Percentiles rank a stretch among this genome's conserved stretches.
Conservation (phyloP, 2,113 vertebrate genomes). For the Corythoichthys intestinalis region DNA sequence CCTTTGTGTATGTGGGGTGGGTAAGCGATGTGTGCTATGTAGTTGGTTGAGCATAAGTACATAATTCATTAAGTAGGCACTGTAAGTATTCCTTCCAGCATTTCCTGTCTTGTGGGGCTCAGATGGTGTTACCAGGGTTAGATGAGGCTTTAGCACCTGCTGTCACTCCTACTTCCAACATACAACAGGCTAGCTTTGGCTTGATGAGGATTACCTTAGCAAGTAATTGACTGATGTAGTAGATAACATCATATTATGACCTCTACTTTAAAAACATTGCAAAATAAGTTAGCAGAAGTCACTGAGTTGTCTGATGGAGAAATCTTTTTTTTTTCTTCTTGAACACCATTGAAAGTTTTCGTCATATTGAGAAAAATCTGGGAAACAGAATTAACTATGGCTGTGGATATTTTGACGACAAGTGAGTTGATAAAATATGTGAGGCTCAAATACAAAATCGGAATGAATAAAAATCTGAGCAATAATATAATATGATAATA, state of each 20-base stretch:
- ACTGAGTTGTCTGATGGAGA: not conserved
- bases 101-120: slow-evolving; percentile 63
- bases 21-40: slow-evolving; percentile 19
- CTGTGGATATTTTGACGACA: slow-evolving; percentile 36
- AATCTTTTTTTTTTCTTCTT: not conserved
- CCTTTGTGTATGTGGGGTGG: slow-evolving; percentile 16
- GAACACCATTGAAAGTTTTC: slow-evolving; percentile 16
- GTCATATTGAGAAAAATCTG: slow-evolving; percentile 44
- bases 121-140: slow-evolving; percentile 55
- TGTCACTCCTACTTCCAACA: slow-evolving; percentile 50
- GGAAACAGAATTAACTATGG: slow-evolving; percentile 35
- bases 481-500: too few relatives aligned
- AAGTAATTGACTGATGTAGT: slow-evolving; percentile 47
- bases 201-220: slow-evolving; percentile 57
- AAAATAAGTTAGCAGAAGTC: not conserved
- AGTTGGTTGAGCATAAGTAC: slow-evolving; percentile 15
- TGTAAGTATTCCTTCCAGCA: slow-evolving; percentile 53
- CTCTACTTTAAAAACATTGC: slow-evolving; percentile 14
- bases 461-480: too few relatives aligned
- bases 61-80: slow-evolving; percentile 36
- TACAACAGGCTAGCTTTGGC: slow-evolving; percentile 46
- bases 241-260: slow-evolving; percentile 36
- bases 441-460: slow-evolving; percentile 1
- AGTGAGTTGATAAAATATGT: slow-evolving; percentile 5
- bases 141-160: slow-evolving; percentile 67